phyloP scores from a whole-genome alignment of 2,888 invertebrate genomes.

The Pristionchus entomophagus region DNA sequence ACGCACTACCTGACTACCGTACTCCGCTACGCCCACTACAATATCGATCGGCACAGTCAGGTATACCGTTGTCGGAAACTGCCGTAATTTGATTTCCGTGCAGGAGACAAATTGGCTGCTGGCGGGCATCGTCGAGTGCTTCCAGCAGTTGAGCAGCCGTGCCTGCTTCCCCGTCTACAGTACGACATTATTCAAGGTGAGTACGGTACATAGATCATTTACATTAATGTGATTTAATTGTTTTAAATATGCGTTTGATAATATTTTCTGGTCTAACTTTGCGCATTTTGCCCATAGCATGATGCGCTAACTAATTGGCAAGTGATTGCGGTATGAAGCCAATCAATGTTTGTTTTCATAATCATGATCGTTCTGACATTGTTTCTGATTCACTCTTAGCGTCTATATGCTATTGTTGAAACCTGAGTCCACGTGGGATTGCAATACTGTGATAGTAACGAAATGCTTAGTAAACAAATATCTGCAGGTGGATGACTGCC shows the following conservation, averaged over 20 bases:
- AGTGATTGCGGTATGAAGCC: too few species aligned
- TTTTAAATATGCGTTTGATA: too few species aligned
- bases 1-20: conserved; percentile 34
- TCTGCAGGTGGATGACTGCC: conserved; percentile 46
- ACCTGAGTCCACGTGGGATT: too few species aligned
- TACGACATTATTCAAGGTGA: conserved; percentile 27
- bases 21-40: conserved; percentile 40
- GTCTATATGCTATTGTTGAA: too few species aligned
- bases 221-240: background rate
- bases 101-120: conserved; percentile 47
- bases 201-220: background rate
- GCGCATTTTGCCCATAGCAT: too few species aligned
- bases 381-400: too few species aligned
- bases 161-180: conserved; percentile 32
- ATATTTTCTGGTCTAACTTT: too few species aligned
- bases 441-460: too few species aligned
- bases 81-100: conserved; percentile 10
- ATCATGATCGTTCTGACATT: too few species aligned
- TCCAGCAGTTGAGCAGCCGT: conserved; percentile 34
- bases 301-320: too few species aligned
- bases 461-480: too few species aligned
- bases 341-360: too few species aligned
- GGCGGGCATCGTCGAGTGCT: conserved; percentile 34
- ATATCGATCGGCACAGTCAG: conserved; percentile 43
- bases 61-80: background rate